Percentiles rank a stretch among this genome's conserved stretches.
Evolutionary conservation across 2,888 invertebrate species (phyloP).

Genomic region (Panopea generosa): DNA sequence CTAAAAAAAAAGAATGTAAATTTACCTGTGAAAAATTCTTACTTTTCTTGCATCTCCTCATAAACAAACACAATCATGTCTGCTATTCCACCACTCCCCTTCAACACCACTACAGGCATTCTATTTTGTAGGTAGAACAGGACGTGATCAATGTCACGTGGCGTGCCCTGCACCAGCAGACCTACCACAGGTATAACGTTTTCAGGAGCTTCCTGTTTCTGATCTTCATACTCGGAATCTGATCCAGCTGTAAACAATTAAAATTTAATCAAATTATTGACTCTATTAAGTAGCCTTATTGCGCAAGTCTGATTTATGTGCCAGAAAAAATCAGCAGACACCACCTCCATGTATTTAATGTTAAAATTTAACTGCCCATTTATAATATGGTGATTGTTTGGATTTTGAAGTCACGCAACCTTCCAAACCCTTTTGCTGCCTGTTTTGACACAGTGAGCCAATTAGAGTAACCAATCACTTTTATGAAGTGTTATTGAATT

Average conservation of each 20-base stretch:
- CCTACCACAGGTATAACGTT: slow-evolving; percentile 83
- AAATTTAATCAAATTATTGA: not conserved
- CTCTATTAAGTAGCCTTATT: not conserved
- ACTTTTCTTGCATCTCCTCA: slow-evolving; percentile 82
- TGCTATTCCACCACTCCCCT: slow-evolving; percentile 84
- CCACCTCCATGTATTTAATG: no score
- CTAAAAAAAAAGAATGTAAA: no score
- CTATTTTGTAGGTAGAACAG: slow-evolving; percentile 82
- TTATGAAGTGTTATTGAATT: no score
- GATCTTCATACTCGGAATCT: slow-evolving; percentile 41
- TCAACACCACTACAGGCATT: slow-evolving; percentile 84
- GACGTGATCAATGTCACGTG: slow-evolving; percentile 81
- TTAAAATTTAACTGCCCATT: no score
- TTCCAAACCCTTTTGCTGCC: no score
- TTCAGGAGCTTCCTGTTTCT: slow-evolving; percentile 22
- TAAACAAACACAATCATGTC: slow-evolving; percentile 84
- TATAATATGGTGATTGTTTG: no score
- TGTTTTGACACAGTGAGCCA: no score
- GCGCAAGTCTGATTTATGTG: not conserved
- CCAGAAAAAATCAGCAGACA: no score
- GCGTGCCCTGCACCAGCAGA: slow-evolving; percentile 84
- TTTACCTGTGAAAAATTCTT: no score
- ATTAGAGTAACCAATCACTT: no score
- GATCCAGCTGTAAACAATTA: slow-evolving; percentile 38
- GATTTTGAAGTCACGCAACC: no score